Base-by-base conservation (phyloP, 2,113 vertebrate species). In the Atherinomorus stipes region DNA sequence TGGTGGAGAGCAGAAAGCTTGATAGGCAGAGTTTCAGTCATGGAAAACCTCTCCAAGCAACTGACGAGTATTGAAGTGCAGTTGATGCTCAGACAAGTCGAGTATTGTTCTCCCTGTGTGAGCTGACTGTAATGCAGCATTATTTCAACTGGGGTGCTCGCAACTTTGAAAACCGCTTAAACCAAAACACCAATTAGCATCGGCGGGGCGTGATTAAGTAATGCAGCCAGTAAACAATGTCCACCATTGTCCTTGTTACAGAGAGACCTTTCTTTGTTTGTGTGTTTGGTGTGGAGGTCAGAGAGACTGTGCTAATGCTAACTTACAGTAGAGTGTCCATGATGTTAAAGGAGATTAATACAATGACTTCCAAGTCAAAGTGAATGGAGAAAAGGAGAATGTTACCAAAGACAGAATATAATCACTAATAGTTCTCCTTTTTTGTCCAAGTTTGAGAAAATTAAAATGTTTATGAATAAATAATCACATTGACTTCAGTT, bases 81-180 rank as follows among this genome's bases (percentile, higher is more conserved):
- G 80, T 71, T 22, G 31, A 44, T 34, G 74, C 81, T 72, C 53
- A 86, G 79, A 93, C 90, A 92, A 93, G 87, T 90, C 34, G 6
- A 60, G 81, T 74, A 92, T 94, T 94, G 93, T 94, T 92, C 86
- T 86, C 72, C 26, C 26, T 59, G 69, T 61, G 68, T 38, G 42
- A 83, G 84, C 83, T 87, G 60, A 82, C 87, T 86, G 71, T 56
- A 62, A 74, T 26, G 63, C 54, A 23, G 64, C 80, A 79, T 92
- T 93, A 89, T 83, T 88, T 71, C 79, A 80, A 74, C 76, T 74
- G 76, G 82, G 85, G 88, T 93, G 91, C 91, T 94, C 93, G 89
- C 91, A 94, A 93, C 81, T 93, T 94, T 93, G 90, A 95, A 95
- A 95, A 94, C 91, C 84, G 92, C 95, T 95, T 96, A 95, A 88